Base-by-base conservation (phyloP, 2,888 invertebrate species). In the Axea sp. region DNA sequence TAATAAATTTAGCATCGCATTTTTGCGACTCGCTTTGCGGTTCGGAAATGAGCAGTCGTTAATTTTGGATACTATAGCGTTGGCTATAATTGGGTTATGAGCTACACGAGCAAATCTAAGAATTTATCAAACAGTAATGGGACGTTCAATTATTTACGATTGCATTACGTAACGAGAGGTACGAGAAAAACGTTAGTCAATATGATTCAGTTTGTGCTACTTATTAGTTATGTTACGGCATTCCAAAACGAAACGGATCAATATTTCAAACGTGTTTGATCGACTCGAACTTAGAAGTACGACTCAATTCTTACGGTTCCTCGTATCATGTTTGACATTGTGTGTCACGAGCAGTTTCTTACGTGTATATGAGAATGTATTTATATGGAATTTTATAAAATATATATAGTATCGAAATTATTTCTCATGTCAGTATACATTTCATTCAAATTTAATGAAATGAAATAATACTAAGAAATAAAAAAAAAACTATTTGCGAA, bases 1-100 rank as follows among this genome's bases (percentile, higher is more conserved):
- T 4, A 3, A 12, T 24, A 24, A 24, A 24, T 41, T 24, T n/a
- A 24, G 19, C 3, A 37, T 37, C 9, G 37, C 37, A 37, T n/a
- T 37, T 37, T 37, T 37, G 37, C 37, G 37, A 37, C 17, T n/a
- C 37, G 37, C 8, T 37, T 17, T 19, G 37, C 37, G 37, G 19
- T 19, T 37, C 37, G 37, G 37, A 37, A 37, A 37, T 37, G 37
- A 37, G 37, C 37, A 19, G 17, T 37, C 37, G 37, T 37, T 37
- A 37, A 37, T 37, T 37, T 37, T 19, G 19, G 19, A 19, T 37
- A 37, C 17, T 37, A 17, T 37, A 17, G 37, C 17, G 24, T 9
- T 4, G n/a, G 19, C 22, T 24, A 22, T 24, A 43, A 43, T 37
- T 37, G 8, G 37, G 3, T 19, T 19, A 7, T 8, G 17, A 17